These are phyloP conservation scores for Neoseiulus cucumeris DNA, from an alignment of 1,140 invertebrate genomes.

Conservation along the genomic window DNA sequence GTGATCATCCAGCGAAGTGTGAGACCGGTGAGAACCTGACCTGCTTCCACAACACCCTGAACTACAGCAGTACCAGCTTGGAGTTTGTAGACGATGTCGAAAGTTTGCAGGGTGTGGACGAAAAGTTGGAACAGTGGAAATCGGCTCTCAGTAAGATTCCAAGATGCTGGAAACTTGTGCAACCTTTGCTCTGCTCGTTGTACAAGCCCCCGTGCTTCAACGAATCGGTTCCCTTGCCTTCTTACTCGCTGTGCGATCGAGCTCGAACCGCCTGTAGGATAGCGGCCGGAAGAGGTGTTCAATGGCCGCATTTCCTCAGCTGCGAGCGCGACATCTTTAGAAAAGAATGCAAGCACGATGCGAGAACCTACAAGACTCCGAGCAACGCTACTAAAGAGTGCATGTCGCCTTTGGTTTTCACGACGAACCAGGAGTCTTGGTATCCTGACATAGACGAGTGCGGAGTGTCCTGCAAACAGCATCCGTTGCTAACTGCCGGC, in stretches of 20 bases:
- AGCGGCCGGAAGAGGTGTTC: background rate
- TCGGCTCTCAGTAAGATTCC: background rate
- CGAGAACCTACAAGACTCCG: background rate
- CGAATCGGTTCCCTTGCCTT: background rate
- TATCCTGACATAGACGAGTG: background rate
- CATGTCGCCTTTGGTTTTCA: background rate
- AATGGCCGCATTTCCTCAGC: conserved; percentile 5
- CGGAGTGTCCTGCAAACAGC: background rate
- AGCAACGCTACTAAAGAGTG: background rate
- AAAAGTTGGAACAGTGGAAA: background rate
- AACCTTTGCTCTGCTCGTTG: background rate
- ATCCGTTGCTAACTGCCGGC: background rate
- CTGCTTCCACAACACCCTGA: background rate
- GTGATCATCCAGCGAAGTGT: no score
- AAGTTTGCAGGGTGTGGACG: background rate
- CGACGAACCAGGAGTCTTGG: background rate
- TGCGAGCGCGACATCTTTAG: background rate
- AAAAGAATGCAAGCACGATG: conserved; percentile 6
- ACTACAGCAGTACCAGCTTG: background rate
- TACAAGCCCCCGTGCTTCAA: background rate
- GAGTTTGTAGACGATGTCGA: background rate
- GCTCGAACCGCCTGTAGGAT: background rate
- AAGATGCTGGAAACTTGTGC: background rate
- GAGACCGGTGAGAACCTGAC: background rate
- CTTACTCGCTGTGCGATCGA: background rate